Percentiles rank a stretch among this genome's conserved stretches.
Conservation (phyloP, 2,113 vertebrate genomes). For the Callaeas wilsoni region DNA sequence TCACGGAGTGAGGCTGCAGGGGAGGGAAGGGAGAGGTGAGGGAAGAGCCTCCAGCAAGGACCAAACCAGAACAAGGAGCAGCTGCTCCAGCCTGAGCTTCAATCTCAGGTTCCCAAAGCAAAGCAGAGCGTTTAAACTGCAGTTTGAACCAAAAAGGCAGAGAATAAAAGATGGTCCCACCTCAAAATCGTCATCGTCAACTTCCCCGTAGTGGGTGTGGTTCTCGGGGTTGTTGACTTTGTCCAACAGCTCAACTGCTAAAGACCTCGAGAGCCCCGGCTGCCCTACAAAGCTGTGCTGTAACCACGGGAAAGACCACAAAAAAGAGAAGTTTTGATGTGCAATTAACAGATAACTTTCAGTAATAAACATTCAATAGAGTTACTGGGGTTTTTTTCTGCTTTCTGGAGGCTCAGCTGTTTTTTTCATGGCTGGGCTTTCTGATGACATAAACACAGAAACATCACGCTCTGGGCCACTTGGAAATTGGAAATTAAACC, state of each 20-base stretch:
- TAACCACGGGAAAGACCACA: background rate
- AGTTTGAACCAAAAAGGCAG: background rate
- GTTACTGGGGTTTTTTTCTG: background rate
- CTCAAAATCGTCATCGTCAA: conserved; percentile 93
- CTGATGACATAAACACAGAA: background rate
- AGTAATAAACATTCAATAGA: fast-evolving
- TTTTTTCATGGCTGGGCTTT: background rate
- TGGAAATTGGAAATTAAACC: background rate
- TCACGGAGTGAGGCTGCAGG: conserved; percentile 80
- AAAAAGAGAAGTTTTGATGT: fast-evolving
- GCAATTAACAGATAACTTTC: background rate
- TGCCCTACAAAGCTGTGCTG: conserved; percentile 90
- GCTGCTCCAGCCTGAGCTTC: background rate
- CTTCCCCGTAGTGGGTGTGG: conserved; percentile 84
- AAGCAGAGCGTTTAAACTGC: fast-evolving
- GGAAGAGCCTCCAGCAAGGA: background rate
- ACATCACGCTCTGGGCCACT: fast-evolving
- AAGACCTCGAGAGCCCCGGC: conserved; percentile 81
- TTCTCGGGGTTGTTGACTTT: conserved; percentile 94
- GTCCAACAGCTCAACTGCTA: conserved; percentile 91
- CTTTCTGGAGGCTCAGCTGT: background rate
- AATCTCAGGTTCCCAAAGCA: background rate
- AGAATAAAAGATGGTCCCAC: conserved; percentile 58
- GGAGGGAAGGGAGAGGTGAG: background rate
- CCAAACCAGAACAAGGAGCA: background rate